Evolutionary conservation across 2,888 invertebrate genomes (phyloP).

Genomic region (Protonemura montana): DNA sequence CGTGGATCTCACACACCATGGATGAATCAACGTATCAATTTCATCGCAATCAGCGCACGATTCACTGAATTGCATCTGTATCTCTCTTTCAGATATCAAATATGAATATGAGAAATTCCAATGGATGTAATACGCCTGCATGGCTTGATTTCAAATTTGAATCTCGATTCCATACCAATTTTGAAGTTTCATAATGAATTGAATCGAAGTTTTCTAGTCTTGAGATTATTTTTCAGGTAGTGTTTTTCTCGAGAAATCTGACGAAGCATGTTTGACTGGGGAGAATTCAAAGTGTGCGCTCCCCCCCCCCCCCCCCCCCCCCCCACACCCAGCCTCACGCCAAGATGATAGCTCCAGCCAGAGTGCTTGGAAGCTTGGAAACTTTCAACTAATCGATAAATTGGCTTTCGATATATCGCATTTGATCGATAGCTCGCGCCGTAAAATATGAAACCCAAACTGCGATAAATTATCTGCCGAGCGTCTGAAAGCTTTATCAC

Average conservation of each 20-base stretch:
- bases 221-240: neutral
- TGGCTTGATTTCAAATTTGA: neutral
- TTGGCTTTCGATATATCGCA: slow-evolving; percentile 1
- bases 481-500: neutral
- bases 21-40: neutral
- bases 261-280: neutral
- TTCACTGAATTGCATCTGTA: neutral
- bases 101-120: neutral
- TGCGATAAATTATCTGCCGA: neutral
- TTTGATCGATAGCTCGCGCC: neutral
- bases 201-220: neutral
- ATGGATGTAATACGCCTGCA: neutral
- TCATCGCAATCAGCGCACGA: neutral
- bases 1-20: neutral
- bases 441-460: neutral
- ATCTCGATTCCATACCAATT: neutral
- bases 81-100: neutral
- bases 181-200: neutral
- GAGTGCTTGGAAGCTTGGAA: neutral
- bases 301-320: neutral
- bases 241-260: neutral
- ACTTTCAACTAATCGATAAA: neutral
- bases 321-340: neutral
- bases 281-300: neutral
- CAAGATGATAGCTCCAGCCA: neutral